Conservation (phyloP, 2,888 invertebrate genomes). For the Opisthograptis luteolata region DNA sequence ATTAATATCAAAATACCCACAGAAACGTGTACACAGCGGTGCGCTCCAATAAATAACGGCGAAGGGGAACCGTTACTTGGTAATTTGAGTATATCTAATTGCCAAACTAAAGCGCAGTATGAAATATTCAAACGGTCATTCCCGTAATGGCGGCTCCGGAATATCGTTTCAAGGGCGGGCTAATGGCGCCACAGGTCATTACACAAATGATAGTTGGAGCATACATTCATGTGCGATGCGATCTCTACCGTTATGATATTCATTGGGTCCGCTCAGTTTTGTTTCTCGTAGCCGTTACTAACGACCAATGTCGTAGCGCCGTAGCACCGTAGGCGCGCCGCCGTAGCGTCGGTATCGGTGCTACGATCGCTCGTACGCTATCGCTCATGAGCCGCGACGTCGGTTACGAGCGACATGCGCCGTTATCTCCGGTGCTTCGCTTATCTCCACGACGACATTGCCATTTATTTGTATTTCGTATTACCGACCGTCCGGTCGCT, state of each 20-base stretch:
- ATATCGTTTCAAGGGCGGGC: constrained; percentile 25
- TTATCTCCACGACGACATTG: constrained; percentile 2
- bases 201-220: constrained; percentile 26
- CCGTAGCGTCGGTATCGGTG: constrained; percentile 1
- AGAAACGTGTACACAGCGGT: constrained; percentile 33
- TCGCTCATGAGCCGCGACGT: constrained; percentile 4
- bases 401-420: constrained; percentile 4
- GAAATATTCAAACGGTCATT: constrained; percentile 39
- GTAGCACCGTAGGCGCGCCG: constrained; percentile 12
- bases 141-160: constrained; percentile 28
- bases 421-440: constrained; percentile 1
- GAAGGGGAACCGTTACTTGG: constrained; percentile 36
- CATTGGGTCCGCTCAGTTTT: constrained; percentile 14
- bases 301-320: constrained; percentile 15
- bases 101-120: constrained; percentile 38
- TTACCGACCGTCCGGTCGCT: neutral
- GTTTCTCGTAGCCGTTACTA: constrained; percentile 3
- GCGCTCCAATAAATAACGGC: constrained; percentile 33
- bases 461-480: neutral
- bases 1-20: constrained; percentile 40
- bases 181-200: constrained; percentile 22
- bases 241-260: constrained; percentile 12
- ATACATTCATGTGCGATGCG: constrained; percentile 5
- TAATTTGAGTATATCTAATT: constrained; percentile 40
- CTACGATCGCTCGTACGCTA: constrained; percentile 9